phyloP scores from a whole-genome alignment of 2,888 invertebrate genomes.

The Anticlea derivata region DNA sequence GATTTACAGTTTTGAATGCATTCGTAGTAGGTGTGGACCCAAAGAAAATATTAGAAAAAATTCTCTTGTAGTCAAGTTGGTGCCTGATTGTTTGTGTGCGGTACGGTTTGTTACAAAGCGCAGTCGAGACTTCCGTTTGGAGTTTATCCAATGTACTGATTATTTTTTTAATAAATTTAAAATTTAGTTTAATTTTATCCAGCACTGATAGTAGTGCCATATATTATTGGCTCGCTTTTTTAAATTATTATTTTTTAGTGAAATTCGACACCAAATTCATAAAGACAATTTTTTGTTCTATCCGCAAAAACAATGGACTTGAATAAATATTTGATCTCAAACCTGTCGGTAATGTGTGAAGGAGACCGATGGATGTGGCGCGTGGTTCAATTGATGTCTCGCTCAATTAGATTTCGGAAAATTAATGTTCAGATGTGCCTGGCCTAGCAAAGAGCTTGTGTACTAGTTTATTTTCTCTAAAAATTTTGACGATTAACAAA shows the following conservation, averaged over 20 bases:
- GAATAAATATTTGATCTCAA: constrained; percentile 73
- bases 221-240: constrained; percentile 77
- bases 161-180: constrained; percentile 68
- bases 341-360: constrained; percentile 58
- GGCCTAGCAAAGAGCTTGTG: constrained; percentile 63
- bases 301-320: constrained; percentile 67
- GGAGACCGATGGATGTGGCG: constrained; percentile 38
- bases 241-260: constrained; percentile 69
- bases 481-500: constrained; percentile 13
- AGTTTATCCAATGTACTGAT: constrained; percentile 80
- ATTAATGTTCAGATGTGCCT: constrained; percentile 39
- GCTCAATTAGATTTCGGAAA: constrained; percentile 48
- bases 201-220: constrained; percentile 82
- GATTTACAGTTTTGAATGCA: constrained; percentile 36
- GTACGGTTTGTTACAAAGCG: constrained; percentile 50
- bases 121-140: constrained; percentile 63
- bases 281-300: constrained; percentile 69
- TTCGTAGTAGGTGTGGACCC: constrained; percentile 50
- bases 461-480: constrained; percentile 58
- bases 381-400: constrained; percentile 37
- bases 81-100: constrained; percentile 72
- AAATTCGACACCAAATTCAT: constrained; percentile 80
- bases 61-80: constrained; percentile 77
- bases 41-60: constrained; percentile 71
- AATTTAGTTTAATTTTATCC: constrained; percentile 68